Evolutionary conservation across 2,113 vertebrate genomes (phyloP).

Genomic region (Helogale parvula): DNA sequence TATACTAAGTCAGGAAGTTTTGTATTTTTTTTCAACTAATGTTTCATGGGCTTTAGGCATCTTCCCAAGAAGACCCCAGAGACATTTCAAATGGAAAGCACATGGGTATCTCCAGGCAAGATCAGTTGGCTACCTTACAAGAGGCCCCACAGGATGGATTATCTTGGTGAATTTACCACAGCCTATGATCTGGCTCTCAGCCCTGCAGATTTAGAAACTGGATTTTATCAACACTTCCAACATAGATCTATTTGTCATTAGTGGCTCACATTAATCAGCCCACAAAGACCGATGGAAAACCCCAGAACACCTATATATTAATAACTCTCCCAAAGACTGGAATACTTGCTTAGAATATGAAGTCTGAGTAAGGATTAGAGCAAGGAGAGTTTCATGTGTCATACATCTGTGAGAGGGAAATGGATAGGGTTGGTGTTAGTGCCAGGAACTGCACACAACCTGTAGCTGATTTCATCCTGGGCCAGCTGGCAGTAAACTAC

Average conservation of each 20-base stretch:
- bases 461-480: neutral
- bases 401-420: neutral
- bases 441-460: neutral
- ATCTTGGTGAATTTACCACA: conserved; percentile 62
- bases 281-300: conserved; percentile 42
- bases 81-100: conserved; percentile 69
- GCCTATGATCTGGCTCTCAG: conserved; percentile 55
- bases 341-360: conserved; percentile 8
- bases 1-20: conserved; percentile 36
- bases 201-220: conserved; percentile 62
- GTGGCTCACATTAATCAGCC: conserved; percentile 44
- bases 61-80: conserved; percentile 52
- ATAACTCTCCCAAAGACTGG: neutral
- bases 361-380: neutral
- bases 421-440: neutral
- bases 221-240: conserved; percentile 65
- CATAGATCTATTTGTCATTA: conserved; percentile 58
- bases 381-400: conserved; percentile 31
- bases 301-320: neutral
- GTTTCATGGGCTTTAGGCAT: conserved; percentile 56
- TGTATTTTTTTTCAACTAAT: conserved; percentile 8
- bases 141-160: conserved; percentile 51
- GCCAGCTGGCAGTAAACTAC: neutral
- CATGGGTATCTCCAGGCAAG: conserved; percentile 60
- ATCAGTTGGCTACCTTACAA: conserved; percentile 66